These are phyloP conservation scores for Oryzias woworae DNA, from an alignment of 2,113 vertebrate species.

Conservation along the genomic window DNA sequence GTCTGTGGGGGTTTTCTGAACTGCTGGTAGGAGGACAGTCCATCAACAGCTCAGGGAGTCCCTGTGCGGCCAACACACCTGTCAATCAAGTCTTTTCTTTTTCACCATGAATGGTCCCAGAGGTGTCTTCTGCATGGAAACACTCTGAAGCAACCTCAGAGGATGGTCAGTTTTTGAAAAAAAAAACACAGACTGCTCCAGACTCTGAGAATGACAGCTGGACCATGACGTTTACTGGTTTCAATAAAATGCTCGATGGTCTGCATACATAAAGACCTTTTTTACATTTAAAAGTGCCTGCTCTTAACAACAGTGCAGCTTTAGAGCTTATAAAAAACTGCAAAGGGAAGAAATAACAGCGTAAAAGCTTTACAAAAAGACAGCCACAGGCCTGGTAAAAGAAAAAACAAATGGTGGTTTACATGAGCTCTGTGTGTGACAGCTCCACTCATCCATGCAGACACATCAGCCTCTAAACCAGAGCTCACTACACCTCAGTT, in stretches of 20 bases:
- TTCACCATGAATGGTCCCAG: constrained; percentile 19
- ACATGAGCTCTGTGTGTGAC: background rate
- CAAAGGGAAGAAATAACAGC: too few species aligned
- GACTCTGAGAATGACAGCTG: background rate
- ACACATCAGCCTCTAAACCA: background rate
- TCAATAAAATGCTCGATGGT: background rate
- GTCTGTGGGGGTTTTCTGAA: constrained; percentile 36
- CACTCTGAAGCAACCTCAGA: background rate
- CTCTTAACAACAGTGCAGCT: too few species aligned
- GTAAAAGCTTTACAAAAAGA: background rate
- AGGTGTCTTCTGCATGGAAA: constrained; percentile 2
- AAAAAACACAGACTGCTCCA: too few species aligned
- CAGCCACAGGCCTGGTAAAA: background rate
- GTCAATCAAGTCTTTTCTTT: constrained; percentile 50
- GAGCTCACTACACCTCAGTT: constrained; percentile 23
- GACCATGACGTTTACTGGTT: background rate
- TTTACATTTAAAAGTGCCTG: too few species aligned
- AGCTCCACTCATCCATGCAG: constrained; percentile 10
- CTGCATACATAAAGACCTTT: too few species aligned
- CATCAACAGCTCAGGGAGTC: constrained; percentile 27
- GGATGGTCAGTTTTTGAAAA: background rate
- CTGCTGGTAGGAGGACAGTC: constrained; percentile 8
- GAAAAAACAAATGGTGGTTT: background rate
- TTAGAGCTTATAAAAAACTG: too few species aligned
- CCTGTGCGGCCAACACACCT: constrained; percentile 41